These are phyloP conservation scores for Gambelia wislizenii DNA, from an alignment of 2,797 vertebrate genomes.

Conservation along the genomic window DNA sequence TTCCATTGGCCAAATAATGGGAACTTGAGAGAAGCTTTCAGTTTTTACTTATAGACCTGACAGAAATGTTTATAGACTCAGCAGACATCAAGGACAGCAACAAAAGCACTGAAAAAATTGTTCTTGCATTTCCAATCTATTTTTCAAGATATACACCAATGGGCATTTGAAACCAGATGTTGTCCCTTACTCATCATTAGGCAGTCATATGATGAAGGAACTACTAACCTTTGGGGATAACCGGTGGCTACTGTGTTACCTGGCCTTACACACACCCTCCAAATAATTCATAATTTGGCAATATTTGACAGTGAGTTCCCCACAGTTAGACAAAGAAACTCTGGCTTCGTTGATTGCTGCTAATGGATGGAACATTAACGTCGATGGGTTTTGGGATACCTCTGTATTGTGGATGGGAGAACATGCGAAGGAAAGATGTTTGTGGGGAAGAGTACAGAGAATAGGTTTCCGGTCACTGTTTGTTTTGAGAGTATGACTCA, in stretches of 20 bases:
- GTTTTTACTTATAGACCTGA: not conserved
- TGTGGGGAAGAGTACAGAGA: no score
- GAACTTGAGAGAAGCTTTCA: not conserved
- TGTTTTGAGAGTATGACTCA: no score
- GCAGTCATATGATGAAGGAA: conserved; percentile 52
- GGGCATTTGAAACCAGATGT: conserved; percentile 65
- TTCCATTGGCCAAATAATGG: not conserved
- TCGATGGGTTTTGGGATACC: no score
- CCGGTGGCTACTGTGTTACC: conserved; percentile 40
- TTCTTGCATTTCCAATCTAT: conserved; percentile 51
- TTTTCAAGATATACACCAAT: conserved; percentile 61
- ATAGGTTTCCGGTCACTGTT: no score
- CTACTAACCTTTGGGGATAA: conserved; percentile 55
- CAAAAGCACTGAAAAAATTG: conserved; percentile 64
- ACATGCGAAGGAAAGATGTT: no score
- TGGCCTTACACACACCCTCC: no score
- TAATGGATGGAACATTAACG: no score
- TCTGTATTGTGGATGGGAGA: no score
- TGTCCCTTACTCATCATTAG: conserved; percentile 64
- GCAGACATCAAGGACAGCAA: conserved; percentile 16
- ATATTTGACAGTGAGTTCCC: no score
- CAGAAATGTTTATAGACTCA: conserved; percentile 24
- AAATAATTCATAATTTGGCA: no score
- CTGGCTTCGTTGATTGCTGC: no score
- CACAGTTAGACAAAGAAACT: no score